These are phyloP conservation scores for Hydroisotoma schaefferi DNA, from an alignment of 2,888 invertebrate species.

Conservation along the genomic window DNA sequence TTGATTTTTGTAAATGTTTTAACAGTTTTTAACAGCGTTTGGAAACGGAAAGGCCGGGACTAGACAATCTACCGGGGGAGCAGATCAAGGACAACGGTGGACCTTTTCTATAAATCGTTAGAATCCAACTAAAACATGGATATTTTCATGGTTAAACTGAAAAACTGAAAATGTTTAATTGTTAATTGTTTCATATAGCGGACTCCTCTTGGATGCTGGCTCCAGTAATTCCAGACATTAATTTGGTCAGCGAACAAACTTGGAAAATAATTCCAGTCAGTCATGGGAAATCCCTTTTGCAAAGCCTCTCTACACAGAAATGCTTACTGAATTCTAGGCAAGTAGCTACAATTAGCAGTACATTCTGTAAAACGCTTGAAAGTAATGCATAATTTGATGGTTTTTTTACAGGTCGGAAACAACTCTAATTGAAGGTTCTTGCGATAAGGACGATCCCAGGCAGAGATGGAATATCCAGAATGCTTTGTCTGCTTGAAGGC, in stretches of 20 bases:
- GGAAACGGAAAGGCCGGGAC: slow-evolving; percentile 31
- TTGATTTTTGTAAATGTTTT: slow-evolving; percentile 2
- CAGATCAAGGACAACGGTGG: slow-evolving; percentile 29
- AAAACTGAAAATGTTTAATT: background rate
- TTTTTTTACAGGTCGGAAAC: slow-evolving; percentile 14
- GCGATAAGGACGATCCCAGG: slow-evolving; percentile 33
- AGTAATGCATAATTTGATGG: background rate
- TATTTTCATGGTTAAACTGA: background rate
- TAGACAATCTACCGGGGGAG: slow-evolving; percentile 24
- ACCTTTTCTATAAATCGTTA: slow-evolving; percentile 35
- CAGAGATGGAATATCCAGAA: slow-evolving; percentile 27
- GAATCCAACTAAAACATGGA: background rate
- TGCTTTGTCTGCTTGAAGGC: background rate
- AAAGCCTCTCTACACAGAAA: slow-evolving; percentile 28
- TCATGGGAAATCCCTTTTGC: slow-evolving; percentile 28
- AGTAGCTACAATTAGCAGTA: background rate
- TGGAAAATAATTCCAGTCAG: slow-evolving; percentile 31
- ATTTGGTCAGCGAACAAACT: slow-evolving; percentile 36
- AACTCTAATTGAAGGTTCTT: slow-evolving; percentile 26
- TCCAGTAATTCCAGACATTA: slow-evolving; percentile 36
- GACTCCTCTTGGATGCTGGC: slow-evolving; percentile 37
- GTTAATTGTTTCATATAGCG: slow-evolving; percentile 12
- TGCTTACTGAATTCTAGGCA: slow-evolving; percentile 34
- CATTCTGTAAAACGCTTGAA: too few species aligned
- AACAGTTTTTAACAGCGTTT: slow-evolving; percentile 34